Evolutionary conservation across 2,888 invertebrate genomes (phyloP), one percentile per base, ranked within the genome.

Genomic region (Gymnoscelis rufifasciata): DNA sequence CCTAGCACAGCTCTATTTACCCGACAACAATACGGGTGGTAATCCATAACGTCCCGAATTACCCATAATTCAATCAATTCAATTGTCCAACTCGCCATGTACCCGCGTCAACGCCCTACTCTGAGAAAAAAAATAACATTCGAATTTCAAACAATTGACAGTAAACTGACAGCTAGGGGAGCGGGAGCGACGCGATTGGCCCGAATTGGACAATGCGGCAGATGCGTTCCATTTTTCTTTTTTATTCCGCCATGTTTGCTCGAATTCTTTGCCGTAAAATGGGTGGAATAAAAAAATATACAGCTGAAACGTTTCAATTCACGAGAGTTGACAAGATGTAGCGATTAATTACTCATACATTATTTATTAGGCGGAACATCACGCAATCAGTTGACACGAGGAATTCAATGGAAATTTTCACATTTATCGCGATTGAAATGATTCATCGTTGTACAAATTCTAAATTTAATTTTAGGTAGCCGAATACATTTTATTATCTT

Each of bases 111-210:
- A 84, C 86, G 87, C 86, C 86, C 86, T 78, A 68, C 59, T 50
- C 60, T 54, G 55, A 50, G 52, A 71, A 82, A 80, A 81, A 78
- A 77, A 79, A 78, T 71, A 76, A 76, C 75, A 78, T 75, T 73
- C 74, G 68, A 75, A 79, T 73, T 73, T 72, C 70, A 66, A 73
- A 77, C 74, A 74, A 74, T 81, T 82, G 74, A 77, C 81, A 79
- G 75, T 68, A 72, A 77, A 78, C 68, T 86, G 86, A 84, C 87
- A 84, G 84, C 79, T 74, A 84, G 87, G 87, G 87, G 86, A 83
- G 78, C 82, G 74, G 74, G 79, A 80, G 61, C 56, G 66, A 56
- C 56, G 68, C 74, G 58, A 86, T 87, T 86, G 87, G 86, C 71
- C 67, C 77, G 67, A 69, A 80, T 83, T 83, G 82, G 74, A 84